A percentile compares a stretch with the other conserved stretches of the same genome.
Conservation (phyloP, 2,797 vertebrate genomes). For the Cynopterus sphinx region DNA sequence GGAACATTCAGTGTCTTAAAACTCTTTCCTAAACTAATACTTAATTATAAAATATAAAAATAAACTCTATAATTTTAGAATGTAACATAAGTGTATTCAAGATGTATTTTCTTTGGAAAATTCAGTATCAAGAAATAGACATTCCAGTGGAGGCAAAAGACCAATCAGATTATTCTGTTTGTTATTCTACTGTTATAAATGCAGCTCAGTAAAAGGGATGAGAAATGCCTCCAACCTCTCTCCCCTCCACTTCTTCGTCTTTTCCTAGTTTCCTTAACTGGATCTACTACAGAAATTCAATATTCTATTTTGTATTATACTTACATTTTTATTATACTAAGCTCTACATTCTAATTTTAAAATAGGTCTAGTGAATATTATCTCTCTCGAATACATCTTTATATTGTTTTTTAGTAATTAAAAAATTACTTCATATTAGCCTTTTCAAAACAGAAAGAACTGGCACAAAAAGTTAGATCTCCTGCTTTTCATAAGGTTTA, state of each 20-base stretch:
- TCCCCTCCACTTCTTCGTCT: background rate
- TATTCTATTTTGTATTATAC: background rate
- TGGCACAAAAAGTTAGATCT: background rate
- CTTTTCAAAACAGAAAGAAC: conserved; percentile 15
- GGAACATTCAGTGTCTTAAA: background rate
- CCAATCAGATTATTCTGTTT: background rate
- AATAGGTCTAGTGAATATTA: background rate
- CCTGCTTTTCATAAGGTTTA: background rate
- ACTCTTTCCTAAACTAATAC: background rate
- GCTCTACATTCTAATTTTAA: conserved; percentile 9
- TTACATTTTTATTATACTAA: background rate
- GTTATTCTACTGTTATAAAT: background rate
- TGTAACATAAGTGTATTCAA: background rate
- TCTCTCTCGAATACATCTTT: background rate
- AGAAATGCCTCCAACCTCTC: background rate
- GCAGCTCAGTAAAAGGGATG: background rate
- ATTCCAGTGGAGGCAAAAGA: conserved; percentile 21
- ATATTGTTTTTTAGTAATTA: background rate
- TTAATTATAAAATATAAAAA: conserved; percentile 33
- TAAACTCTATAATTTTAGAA: conserved; percentile 43
- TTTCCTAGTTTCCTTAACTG: background rate
- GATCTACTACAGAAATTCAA: background rate
- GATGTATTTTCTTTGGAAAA: conserved; percentile 40
- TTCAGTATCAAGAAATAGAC: background rate
- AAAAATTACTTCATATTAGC: background rate